Conservation (phyloP, 2,797 vertebrate genomes). For the Pachyuromys duprasi region DNA sequence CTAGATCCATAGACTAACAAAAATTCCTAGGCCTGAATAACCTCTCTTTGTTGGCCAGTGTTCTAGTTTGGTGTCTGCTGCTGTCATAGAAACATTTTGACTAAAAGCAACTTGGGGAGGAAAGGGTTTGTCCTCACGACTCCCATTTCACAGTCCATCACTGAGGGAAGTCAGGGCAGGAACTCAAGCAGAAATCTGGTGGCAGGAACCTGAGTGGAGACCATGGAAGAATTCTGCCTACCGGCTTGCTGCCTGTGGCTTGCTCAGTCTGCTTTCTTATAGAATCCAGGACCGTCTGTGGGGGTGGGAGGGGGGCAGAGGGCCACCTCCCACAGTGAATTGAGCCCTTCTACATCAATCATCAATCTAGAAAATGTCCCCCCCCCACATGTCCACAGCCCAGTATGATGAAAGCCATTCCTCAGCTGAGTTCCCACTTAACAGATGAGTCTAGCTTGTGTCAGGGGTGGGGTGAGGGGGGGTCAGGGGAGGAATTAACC, state of each 20-base stretch:
- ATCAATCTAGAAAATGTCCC: background rate
- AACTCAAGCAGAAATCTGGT: background rate
- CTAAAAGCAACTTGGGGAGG: background rate
- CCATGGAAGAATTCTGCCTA: background rate
- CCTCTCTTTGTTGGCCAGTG: background rate
- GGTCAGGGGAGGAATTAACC: background rate
- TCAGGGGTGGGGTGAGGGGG: background rate
- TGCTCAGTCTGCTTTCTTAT: background rate
- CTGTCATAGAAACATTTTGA: background rate
- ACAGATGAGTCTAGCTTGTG: background rate
- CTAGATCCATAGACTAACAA: background rate
- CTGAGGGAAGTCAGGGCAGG: background rate
- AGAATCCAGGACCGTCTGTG: too few species aligned
- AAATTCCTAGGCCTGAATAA: background rate
- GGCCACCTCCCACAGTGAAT: background rate
- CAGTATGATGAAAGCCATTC: background rate
- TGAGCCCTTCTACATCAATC: background rate
- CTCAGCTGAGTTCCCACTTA: background rate
- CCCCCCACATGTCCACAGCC: too few species aligned
- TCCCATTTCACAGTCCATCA: background rate
- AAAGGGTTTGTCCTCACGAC: background rate
- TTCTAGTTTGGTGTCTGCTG: background rate
- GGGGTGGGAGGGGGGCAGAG: background rate
- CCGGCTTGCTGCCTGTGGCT: background rate
- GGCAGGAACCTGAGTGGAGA: background rate